These are phyloP conservation scores for Ceratina calcarata DNA, from an alignment of 1,140 invertebrate species.

Conservation along the genomic window DNA sequence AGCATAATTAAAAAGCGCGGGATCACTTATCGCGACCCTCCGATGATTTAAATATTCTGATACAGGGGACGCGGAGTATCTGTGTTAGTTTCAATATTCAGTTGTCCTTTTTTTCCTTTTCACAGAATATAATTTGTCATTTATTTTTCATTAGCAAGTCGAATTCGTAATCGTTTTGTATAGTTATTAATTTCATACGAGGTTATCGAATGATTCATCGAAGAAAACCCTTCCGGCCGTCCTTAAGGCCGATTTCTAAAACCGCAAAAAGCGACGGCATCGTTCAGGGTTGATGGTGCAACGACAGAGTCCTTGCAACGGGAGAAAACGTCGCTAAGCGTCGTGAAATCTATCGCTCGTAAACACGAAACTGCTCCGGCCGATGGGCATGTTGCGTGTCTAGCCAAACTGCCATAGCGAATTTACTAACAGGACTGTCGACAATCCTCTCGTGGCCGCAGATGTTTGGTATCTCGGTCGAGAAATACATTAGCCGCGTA, in stretches of 20 bases:
- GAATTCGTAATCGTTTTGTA: not conserved
- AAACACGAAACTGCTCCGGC: conserved; percentile 8
- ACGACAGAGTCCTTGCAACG: conserved; percentile 65
- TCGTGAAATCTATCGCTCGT: conserved; percentile 13
- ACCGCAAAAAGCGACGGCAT: conserved; percentile 61
- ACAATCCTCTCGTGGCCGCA: not conserved
- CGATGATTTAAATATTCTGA: not conserved
- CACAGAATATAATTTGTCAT: not conserved
- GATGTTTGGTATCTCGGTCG: conserved; percentile 14
- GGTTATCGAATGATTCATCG: not conserved
- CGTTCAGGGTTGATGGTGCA: conserved; percentile 63
- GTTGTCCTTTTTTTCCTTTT: not conserved
- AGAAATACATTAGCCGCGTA: not conserved
- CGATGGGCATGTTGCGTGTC: conserved; percentile 5
- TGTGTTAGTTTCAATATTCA: conserved; percentile 2
- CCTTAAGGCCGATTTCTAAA: conserved; percentile 79
- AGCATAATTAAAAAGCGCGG: conserved; percentile 24
- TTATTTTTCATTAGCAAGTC: not conserved
- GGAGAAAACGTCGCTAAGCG: conserved; percentile 64
- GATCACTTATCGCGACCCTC: not conserved
- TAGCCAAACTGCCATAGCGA: conserved; percentile 2
- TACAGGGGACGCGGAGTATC: not conserved
- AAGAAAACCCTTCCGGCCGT: conserved; percentile 49
- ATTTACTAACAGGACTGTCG: not conserved
- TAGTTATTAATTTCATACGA: not conserved